Percentiles rank a stretch among this genome's conserved stretches.
Conservation (phyloP, 2,113 vertebrate species). For the Clupea harengus region DNA sequence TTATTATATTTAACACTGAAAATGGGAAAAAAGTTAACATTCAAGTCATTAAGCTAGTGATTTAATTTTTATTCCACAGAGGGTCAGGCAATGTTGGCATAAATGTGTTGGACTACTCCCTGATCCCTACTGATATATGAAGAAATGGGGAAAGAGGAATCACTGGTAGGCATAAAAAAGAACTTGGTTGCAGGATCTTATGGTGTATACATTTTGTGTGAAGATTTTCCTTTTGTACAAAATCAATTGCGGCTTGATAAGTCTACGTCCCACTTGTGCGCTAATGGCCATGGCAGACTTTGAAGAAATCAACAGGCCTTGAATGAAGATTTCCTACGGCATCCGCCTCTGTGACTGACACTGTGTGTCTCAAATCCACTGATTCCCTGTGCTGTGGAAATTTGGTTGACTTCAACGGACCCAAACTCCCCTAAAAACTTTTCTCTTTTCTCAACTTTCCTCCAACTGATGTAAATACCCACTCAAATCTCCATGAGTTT, state of each 20-base stretch:
- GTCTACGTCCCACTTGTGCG: slow-evolving; percentile 54
- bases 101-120: not conserved
- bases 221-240: slow-evolving; percentile 48
- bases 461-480: not conserved
- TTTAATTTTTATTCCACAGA: not conserved
- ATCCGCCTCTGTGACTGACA: slow-evolving; percentile 30
- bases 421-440: slow-evolving; percentile 16
- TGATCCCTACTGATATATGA: not conserved
- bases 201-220: too few species aligned
- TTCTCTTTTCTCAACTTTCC: not conserved
- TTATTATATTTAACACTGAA: not conserved
- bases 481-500: not conserved
- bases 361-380: slow-evolving; percentile 2
- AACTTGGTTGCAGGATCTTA: not conserved
- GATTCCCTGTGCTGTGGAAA: not conserved
- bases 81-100: not conserved
- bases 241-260: slow-evolving; percentile 64
- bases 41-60: not conserved
- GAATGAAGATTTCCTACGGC: slow-evolving; percentile 32
- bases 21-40: not conserved
- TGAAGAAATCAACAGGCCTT: slow-evolving; percentile 56
- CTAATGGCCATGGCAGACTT: slow-evolving; percentile 54
- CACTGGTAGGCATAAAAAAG: not conserved
- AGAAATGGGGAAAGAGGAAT: not conserved
- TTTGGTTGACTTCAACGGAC: not conserved